Base-by-base conservation (phyloP, 2,888 invertebrate genomes). In the Diaphora mendica region DNA sequence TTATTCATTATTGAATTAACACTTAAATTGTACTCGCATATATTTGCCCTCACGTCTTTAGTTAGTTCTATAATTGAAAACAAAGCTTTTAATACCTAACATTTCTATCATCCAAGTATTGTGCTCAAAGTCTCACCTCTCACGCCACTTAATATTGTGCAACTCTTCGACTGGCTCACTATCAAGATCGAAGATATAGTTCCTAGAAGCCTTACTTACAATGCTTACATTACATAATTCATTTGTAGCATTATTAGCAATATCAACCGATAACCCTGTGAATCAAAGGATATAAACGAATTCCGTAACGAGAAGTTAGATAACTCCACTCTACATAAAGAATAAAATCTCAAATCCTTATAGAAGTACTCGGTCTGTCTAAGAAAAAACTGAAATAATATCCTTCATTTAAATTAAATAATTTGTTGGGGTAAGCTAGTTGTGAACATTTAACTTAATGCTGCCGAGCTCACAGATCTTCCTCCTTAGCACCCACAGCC, bases 1-100 rank as follows among this genome's bases (percentile, higher is more conserved):
- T 93, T 92, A 92, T 91, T 91, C 90, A 91, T 90, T 90, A 90
- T 89, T 85, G 85, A 62, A 86, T 85, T 84, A 78, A 83, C 35
- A 55, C 30, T 55, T 55, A 51, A 33, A 33, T n/a, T 68, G n/a
- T 68, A 2, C 39, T 65, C 33, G 23, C 64, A 65, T 11, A 39
- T 4, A 33, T 39, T 33, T 15, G 23, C 26, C 17, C 30, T 69
- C 5, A 17, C 62, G 8, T 35, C n/a, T 55, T 55, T 55, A n/a
- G 23, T 55, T 55, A 2, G n/a, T 55, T 55, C 3, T n/a, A 8
- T n/a, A 65, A 3, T 23, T 48, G 42, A 11, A 30, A 67, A 9
- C 42, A 3, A 30, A 62, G 26, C 9, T 30, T 30, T 62, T 30
- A 30, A 30, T 62, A 30, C 17, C 15, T 7, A 30, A 8, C 11